A percentile compares a stretch with the other conserved stretches of the same genome.
phyloP scores from a whole-genome alignment of 1,140 invertebrate species.

The Bombus impatiens region DNA sequence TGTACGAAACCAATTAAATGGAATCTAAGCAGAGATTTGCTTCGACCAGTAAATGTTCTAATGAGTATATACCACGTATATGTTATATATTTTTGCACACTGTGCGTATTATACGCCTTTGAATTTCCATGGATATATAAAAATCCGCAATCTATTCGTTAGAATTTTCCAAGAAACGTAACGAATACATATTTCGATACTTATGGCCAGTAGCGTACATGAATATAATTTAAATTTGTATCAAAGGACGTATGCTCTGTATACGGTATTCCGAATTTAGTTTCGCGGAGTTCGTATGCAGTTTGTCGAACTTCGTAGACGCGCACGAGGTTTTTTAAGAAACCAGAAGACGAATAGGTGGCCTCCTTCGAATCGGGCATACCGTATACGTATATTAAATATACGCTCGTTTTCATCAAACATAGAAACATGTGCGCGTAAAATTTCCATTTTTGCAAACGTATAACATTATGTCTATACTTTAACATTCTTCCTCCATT shows the following conservation, averaged over 20 bases:
- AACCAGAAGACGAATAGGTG: background rate
- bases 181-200: background rate
- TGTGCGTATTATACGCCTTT: background rate
- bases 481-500: background rate
- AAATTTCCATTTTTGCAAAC: background rate
- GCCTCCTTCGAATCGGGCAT: background rate
- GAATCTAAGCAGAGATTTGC: background rate
- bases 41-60: background rate
- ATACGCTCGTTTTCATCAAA: background rate
- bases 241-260: background rate
- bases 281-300: background rate
- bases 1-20: background rate
- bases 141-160: background rate
- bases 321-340: background rate
- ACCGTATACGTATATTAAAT: background rate
- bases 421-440: conserved; percentile 31
- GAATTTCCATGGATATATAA: background rate
- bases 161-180: background rate
- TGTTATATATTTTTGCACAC: background rate
- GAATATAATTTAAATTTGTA: no score
- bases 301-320: background rate
- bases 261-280: background rate
- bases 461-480: background rate
- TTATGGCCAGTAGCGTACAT: background rate
- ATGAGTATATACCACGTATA: background rate